phyloP scores from a whole-genome alignment of 2,888 invertebrate species.

The Pseudeuparius sepicola region DNA sequence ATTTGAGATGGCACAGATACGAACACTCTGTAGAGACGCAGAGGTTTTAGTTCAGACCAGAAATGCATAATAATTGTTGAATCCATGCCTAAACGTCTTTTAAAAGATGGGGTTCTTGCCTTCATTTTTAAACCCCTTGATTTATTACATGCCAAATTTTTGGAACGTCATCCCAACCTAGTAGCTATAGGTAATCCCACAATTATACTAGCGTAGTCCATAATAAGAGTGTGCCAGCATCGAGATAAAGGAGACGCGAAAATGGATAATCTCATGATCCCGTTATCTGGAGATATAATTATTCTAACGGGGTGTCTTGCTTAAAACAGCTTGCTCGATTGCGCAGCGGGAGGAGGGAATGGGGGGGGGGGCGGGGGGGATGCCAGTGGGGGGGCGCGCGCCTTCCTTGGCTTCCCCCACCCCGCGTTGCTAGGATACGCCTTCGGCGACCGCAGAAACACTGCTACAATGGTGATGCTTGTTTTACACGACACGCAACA shows the following conservation, averaged over 20 bases:
- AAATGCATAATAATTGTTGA: too few relatives aligned
- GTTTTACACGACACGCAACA: constrained; percentile 41
- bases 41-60: too few relatives aligned
- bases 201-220: too few relatives aligned
- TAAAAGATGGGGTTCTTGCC: too few relatives aligned
- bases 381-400: too few relatives aligned
- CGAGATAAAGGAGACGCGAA: constrained; percentile 37
- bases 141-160: too few relatives aligned
- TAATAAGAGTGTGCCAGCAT: constrained; percentile 35
- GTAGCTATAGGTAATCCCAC: too few relatives aligned
- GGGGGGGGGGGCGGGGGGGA: constrained; percentile 6
- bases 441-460: constrained; percentile 40
- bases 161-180: too few relatives aligned
- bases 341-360: constrained; percentile 23
- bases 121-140: too few relatives aligned
- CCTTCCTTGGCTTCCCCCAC: constrained; percentile 13
- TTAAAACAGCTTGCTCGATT: constrained; percentile 41
- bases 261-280: constrained; percentile 43
- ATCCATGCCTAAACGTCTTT: too few relatives aligned
- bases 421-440: constrained; percentile 38
- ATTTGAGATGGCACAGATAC: too few relatives aligned
- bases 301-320: constrained; percentile 42
- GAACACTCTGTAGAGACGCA: too few relatives aligned
- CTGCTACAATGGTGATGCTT: constrained; percentile 42
- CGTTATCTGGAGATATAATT: constrained; percentile 42